A percentile compares a stretch with the other conserved stretches of the same genome.
These are phyloP conservation scores for Neotragus pygmaeus DNA, from an alignment of 2,113 vertebrate genomes.

Conservation along the genomic window DNA sequence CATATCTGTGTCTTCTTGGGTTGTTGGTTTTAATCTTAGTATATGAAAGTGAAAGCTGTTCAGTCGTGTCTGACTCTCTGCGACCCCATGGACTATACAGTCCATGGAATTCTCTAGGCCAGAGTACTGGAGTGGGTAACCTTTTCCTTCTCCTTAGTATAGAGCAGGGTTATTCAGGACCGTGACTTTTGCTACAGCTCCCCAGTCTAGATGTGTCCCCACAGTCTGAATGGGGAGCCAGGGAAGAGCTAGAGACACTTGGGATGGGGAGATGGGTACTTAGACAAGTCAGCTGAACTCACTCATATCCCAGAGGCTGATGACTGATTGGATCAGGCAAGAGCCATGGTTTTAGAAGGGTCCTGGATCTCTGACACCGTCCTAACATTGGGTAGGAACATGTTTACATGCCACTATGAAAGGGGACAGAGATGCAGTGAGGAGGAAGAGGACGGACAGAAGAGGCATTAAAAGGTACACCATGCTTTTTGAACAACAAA, in stretches of 20 bases:
- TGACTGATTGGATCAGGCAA: background rate
- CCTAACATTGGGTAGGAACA: background rate
- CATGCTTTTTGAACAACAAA: background rate
- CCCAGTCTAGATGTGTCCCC: background rate
- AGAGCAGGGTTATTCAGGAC: background rate
- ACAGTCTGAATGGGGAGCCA: background rate
- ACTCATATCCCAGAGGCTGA: background rate
- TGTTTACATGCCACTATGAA: background rate
- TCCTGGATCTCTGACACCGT: background rate
- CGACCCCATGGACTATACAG: background rate
- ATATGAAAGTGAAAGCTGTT: background rate
- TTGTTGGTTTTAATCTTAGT: slow-evolving; percentile 26
- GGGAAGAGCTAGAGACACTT: background rate
- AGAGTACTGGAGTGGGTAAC: background rate
- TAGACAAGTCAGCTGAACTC: background rate
- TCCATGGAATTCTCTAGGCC: background rate
- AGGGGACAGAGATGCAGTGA: background rate
- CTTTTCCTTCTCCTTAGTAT: background rate
- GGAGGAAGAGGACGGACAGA: background rate
- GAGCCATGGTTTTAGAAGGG: background rate
- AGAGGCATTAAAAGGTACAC: background rate
- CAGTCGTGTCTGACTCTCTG: background rate
- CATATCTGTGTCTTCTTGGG: slow-evolving; percentile 64
- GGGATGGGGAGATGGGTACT: background rate
- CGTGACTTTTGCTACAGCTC: background rate